Conservation (phyloP, 1,140 invertebrate genomes). For the Octopus bimaculoides region DNA sequence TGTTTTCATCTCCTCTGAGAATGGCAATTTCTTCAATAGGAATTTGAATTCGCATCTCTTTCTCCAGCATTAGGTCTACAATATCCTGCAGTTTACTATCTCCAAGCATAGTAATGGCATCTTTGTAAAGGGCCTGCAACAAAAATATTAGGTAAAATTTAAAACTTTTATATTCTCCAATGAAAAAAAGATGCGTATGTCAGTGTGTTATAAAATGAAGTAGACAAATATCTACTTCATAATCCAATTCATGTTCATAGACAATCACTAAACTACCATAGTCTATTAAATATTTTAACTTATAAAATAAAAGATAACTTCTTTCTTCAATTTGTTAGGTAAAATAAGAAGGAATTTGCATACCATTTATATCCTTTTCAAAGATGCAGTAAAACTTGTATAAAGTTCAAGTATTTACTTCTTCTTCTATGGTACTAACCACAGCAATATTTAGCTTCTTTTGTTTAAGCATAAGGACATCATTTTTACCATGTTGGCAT, state of each 20-base stretch:
- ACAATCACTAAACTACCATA: no score
- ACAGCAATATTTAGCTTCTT: no score
- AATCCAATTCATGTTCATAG: not conserved
- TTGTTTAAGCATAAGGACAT: no score
- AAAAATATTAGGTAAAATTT: constrained; percentile 19
- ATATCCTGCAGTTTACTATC: constrained; percentile 51
- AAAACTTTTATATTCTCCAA: not conserved
- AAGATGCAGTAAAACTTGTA: no score
- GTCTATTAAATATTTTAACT: no score
- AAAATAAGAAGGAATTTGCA: no score
- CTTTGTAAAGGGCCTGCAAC: constrained; percentile 53
- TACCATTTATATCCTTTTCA: no score
- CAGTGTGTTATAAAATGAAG: not conserved
- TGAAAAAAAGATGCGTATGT: not conserved
- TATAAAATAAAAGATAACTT: no score
- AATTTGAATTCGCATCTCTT: constrained; percentile 56
- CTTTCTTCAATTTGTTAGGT: no score
- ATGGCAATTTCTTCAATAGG: constrained; percentile 59
- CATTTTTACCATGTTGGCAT: no score
- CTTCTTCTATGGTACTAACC: no score
- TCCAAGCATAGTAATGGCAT: constrained; percentile 51
- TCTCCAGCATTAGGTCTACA: constrained; percentile 57
- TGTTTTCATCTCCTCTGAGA: constrained; percentile 24
- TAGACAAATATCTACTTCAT: not conserved
- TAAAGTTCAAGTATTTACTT: no score